A percentile compares a stretch with the other conserved stretches of the same genome.
Conservation (phyloP, 2,113 vertebrate genomes). For the Lucifuga dentata region DNA sequence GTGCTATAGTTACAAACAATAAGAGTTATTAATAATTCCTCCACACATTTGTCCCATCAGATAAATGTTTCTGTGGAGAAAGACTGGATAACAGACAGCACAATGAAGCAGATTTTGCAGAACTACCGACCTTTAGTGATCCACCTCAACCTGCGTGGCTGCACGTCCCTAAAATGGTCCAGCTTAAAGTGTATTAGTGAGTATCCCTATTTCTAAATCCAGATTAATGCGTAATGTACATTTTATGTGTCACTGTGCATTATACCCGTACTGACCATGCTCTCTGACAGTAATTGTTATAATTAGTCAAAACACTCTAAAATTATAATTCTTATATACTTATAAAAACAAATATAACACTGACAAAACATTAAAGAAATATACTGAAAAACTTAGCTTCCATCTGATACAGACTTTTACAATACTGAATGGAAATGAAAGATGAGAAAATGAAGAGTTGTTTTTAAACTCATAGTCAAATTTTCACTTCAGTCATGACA, state of each 20-base stretch:
- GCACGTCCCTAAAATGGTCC: slow-evolving; percentile 51
- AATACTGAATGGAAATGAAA: slow-evolving; percentile 14
- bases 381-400: slow-evolving; percentile 12
- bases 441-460: slow-evolving; percentile 1
- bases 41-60: slow-evolving; percentile 46
- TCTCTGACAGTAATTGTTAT: background rate
- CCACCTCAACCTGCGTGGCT: slow-evolving; percentile 75
- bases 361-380: slow-evolving; percentile 9
- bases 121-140: slow-evolving; percentile 68
- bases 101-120: slow-evolving; percentile 63
- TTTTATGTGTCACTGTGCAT: background rate
- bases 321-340: slow-evolving; percentile 24
- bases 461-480: slow-evolving; percentile 6
- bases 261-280: background rate
- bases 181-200: slow-evolving; percentile 74
- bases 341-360: slow-evolving; percentile 27
- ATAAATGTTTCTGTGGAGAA: slow-evolving; percentile 74
- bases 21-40: background rate
- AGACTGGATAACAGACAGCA: slow-evolving; percentile 65
- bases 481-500: slow-evolving; percentile 56
- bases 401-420: slow-evolving; percentile 72
- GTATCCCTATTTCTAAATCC: slow-evolving; percentile 21
- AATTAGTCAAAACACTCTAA: slow-evolving; percentile 12
- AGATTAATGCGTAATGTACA: background rate
- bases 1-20: background rate